phyloP scores from a whole-genome alignment of 2,113 vertebrate genomes.

The Gymnobelideus leadbeateri region DNA sequence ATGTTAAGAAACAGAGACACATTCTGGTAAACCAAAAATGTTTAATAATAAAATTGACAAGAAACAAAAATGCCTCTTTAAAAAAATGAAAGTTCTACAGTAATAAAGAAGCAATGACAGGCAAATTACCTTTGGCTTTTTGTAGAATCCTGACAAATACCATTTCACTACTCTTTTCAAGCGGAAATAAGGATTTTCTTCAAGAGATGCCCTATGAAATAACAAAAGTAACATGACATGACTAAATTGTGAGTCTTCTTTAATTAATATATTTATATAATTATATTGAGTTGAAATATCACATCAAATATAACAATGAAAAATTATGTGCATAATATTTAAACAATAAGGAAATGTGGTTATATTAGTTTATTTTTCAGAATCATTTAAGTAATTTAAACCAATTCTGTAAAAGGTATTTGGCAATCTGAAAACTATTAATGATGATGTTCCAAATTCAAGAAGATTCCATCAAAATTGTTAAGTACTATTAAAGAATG shows the following conservation, averaged over 20 bases:
- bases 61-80: slow-evolving; percentile 32
- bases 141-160: slow-evolving; percentile 99
- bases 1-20: slow-evolving; percentile 36
- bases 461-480: not conserved
- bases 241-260: slow-evolving; percentile 30
- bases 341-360: slow-evolving; percentile 52
- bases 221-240: slow-evolving; percentile 41
- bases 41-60: slow-evolving; percentile 22
- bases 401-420: not conserved
- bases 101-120: slow-evolving; percentile 48
- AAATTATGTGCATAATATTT: slow-evolving; percentile 28
- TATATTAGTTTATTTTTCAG: slow-evolving; percentile 3
- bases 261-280: slow-evolving; percentile 37
- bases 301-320: slow-evolving; percentile 42
- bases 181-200: slow-evolving; percentile 96
- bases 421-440: not conserved
- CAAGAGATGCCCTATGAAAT: slow-evolving; percentile 92
- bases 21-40: slow-evolving; percentile 43
- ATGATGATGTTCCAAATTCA: not conserved
- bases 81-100: slow-evolving; percentile 29
- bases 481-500: not conserved
- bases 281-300: slow-evolving; percentile 15
- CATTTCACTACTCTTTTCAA: slow-evolving; percentile 99
- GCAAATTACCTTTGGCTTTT: slow-evolving; percentile 95
- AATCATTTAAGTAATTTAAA: slow-evolving; percentile 12